Conservation (phyloP, 2,113 vertebrate genomes). For the Laticauda laticaudata region DNA sequence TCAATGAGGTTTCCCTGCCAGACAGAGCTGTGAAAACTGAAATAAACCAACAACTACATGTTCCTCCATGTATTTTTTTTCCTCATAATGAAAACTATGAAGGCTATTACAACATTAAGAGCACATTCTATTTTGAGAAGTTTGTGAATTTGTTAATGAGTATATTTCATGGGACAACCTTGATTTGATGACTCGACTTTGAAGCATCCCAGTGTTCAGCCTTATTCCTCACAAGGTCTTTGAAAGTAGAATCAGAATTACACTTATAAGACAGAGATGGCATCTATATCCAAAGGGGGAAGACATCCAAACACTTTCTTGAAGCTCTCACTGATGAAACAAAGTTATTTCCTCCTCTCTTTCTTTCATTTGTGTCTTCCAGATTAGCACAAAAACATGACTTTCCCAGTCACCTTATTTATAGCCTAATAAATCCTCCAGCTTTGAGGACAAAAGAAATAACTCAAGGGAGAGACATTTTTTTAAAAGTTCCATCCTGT, state of each 20-base stretch:
- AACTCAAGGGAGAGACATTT: conserved; percentile 15
- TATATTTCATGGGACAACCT: not conserved
- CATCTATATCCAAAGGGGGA: not conserved
- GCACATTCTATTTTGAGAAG: not conserved
- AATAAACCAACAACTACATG: not conserved
- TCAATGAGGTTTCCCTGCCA: not conserved
- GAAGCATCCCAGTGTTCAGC: not conserved
- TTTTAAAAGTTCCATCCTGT: not conserved
- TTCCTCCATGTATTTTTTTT: not conserved
- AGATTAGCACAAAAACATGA: conserved; percentile 13
- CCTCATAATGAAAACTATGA: not conserved
- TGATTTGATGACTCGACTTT: not conserved
- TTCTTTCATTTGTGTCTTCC: not conserved
- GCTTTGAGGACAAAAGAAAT: conserved; percentile 9
- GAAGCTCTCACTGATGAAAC: not conserved
- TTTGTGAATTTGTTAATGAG: not conserved
- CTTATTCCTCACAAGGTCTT: not conserved
- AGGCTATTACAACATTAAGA: not conserved
- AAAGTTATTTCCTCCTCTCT: not conserved
- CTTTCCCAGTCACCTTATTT: conserved; percentile 36
- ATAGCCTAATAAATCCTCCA: conserved; percentile 8
- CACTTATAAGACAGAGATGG: conserved; percentile 1
- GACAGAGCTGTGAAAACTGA: not conserved
- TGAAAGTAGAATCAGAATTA: not conserved
- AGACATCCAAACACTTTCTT: not conserved